A percentile compares a stretch with the other conserved stretches of the same genome.
Evolutionary conservation across 92 coral and sea anemone species (phyloP).

Genomic region (Porites lobata): DNA sequence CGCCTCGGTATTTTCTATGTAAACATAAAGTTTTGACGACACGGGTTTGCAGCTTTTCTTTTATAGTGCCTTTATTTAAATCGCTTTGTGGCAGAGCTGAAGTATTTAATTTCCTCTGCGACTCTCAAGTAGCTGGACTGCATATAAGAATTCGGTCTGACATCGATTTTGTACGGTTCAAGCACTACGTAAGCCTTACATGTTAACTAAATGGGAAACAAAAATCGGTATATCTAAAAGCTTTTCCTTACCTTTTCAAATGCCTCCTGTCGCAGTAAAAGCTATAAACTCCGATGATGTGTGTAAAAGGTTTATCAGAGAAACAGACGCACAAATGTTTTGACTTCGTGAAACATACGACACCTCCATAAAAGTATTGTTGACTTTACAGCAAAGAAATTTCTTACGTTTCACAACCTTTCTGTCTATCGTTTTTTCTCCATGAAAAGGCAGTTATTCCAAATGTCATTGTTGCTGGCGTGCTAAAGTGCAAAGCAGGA

Average conservation of each 20-base stretch:
- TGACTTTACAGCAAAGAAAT: background rate
- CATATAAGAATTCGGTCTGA: background rate
- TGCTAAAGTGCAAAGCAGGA: background rate
- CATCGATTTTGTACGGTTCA: background rate
- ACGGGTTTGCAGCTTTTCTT: background rate
- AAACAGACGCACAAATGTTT: background rate
- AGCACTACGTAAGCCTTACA: background rate
- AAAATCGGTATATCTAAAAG: background rate
- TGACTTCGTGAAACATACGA: background rate
- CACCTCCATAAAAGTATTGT: background rate
- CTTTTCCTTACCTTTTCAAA: background rate
- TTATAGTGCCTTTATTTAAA: background rate
- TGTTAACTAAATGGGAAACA: background rate
- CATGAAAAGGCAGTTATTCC: background rate
- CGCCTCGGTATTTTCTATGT: slow-evolving; percentile 40
- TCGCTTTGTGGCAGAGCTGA: background rate
- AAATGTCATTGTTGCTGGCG: background rate
- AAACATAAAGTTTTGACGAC: slow-evolving; percentile 17
- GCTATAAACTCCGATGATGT: background rate
- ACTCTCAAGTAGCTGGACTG: background rate
- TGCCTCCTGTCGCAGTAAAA: background rate
- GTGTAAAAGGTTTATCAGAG: background rate
- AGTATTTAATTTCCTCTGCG: background rate
- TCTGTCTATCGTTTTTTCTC: background rate
- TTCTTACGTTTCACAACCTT: background rate